phyloP scores from a whole-genome alignment of 2,888 invertebrate species.

The Drosophila atroscutellata region DNA sequence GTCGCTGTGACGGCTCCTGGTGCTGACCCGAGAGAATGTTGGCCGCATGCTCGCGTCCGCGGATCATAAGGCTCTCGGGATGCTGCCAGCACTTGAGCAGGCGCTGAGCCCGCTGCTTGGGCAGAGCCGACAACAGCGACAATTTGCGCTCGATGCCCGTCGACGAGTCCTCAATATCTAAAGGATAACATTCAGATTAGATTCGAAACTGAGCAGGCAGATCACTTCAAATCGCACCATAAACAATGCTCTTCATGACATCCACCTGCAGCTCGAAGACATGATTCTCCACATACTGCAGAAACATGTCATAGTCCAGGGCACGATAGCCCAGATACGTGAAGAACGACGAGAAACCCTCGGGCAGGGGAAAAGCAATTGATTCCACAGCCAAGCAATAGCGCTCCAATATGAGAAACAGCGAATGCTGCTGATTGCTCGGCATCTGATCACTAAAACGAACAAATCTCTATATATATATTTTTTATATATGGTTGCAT shows the following conservation, averaged over 20 bases:
- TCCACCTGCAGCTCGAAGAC: slow-evolving; percentile 95
- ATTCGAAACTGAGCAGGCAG: neutral
- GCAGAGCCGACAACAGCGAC: slow-evolving; percentile 90
- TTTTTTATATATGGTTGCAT: neutral
- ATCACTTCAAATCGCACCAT: slow-evolving; percentile 86
- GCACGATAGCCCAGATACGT: slow-evolving; percentile 93
- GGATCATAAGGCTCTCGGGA: slow-evolving; percentile 90
- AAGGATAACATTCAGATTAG: neutral
- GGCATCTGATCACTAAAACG: slow-evolving; percentile 90
- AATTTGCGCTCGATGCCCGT: slow-evolving; percentile 89
- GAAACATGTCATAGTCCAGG: slow-evolving; percentile 91
- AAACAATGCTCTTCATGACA: slow-evolving; percentile 93
- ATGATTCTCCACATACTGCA: slow-evolving; percentile 93
- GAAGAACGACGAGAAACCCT: slow-evolving; percentile 95
- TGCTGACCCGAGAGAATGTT: slow-evolving; percentile 91
- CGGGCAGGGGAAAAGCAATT: slow-evolving; percentile 92
- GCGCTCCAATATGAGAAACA: slow-evolving; percentile 92
- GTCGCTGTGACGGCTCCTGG: slow-evolving; percentile 83
- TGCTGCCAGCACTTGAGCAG: slow-evolving; percentile 92
- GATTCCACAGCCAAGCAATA: slow-evolving; percentile 92
- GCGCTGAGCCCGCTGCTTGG: slow-evolving; percentile 91
- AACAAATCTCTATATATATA: neutral
- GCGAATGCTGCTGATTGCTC: slow-evolving; percentile 88
- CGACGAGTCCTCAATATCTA: slow-evolving; percentile 86
- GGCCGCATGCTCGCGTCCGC: slow-evolving; percentile 92